Percentiles rank a stretch among this genome's conserved stretches.
Conservation (phyloP, 2,797 vertebrate species). For the Sparus aurata region DNA sequence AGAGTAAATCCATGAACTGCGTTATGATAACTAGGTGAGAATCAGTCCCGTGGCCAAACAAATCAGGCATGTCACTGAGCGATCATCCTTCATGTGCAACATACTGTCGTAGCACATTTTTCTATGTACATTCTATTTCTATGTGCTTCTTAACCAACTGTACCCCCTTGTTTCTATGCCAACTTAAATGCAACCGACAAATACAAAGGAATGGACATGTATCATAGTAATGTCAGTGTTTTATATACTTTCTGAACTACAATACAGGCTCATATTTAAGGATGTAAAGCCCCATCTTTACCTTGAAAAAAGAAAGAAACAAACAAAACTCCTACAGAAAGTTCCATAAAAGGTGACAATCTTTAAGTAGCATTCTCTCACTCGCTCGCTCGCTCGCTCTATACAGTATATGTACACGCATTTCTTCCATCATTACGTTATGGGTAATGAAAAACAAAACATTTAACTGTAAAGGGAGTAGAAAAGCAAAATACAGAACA, state of each 20-base stretch:
- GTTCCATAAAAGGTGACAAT: conserved; percentile 67
- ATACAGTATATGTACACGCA: conserved; percentile 79
- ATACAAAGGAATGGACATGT: conserved; percentile 60
- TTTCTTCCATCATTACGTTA: conserved; percentile 67
- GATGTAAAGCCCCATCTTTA: conserved; percentile 59
- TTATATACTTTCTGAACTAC: conserved; percentile 71
- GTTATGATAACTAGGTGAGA: conserved; percentile 29
- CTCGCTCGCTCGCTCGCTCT: conserved; percentile 53
- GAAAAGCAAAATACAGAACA: conserved; percentile 73
- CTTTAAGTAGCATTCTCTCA: conserved; percentile 67
- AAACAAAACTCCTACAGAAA: conserved; percentile 49
- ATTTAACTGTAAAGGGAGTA: conserved; percentile 65
- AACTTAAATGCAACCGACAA: conserved; percentile 61
- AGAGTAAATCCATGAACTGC: conserved; percentile 38
- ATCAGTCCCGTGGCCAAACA: conserved; percentile 34
- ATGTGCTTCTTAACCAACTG: conserved; percentile 50
- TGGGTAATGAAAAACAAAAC: conserved; percentile 66
- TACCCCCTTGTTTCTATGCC: conserved; percentile 46
- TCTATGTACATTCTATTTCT: conserved; percentile 49
- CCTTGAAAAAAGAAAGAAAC: conserved; percentile 50
- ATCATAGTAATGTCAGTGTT: conserved; percentile 68
- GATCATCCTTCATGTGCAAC: conserved; percentile 47
- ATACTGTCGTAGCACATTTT: conserved; percentile 36
- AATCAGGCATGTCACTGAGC: conserved; percentile 21
- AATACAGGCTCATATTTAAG: conserved; percentile 73